These are phyloP conservation scores for Novumbra hubbsi DNA, from an alignment of 2,797 vertebrate species.

Conservation along the genomic window DNA sequence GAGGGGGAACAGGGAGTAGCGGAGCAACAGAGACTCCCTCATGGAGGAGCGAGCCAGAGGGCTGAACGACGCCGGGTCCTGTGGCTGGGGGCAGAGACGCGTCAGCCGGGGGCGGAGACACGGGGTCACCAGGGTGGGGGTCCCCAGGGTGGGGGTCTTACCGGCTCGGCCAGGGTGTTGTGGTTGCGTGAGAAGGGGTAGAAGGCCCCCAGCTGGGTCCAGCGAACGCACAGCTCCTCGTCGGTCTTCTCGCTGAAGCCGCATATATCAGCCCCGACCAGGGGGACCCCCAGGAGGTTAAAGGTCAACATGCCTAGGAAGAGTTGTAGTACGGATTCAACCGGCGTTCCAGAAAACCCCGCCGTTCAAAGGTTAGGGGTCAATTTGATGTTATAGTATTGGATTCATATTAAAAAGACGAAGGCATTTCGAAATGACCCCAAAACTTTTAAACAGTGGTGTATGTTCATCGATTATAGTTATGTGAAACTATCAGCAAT, in stretches of 20 bases:
- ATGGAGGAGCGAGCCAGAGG: constrained; percentile 72
- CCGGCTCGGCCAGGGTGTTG: constrained; percentile 74
- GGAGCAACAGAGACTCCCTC: constrained; percentile 78
- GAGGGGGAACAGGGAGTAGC: constrained; percentile 82
- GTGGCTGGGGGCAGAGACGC: constrained; percentile 65
- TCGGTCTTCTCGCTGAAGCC: constrained; percentile 80
- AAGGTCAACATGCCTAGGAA: constrained; percentile 83
- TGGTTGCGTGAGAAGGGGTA: constrained; percentile 89
- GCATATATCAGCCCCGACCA: constrained; percentile 86
- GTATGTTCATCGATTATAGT: too few relatives aligned
- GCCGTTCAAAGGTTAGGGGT: too few relatives aligned
- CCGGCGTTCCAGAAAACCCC: too few relatives aligned
- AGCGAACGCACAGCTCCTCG: constrained; percentile 85
- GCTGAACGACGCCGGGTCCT: constrained; percentile 80
- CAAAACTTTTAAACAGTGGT: too few relatives aligned
- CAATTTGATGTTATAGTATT: too few relatives aligned
- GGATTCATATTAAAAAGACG: too few relatives aligned
- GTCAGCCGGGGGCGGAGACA: too few relatives aligned
- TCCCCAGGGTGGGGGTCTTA: constrained; percentile 23
- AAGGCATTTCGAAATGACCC: too few relatives aligned
- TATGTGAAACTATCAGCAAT: too few relatives aligned
- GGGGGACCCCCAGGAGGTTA: constrained; percentile 82
- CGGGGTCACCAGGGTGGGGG: too few relatives aligned
- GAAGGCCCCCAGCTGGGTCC: constrained; percentile 88
- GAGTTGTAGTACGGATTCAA: neutral